phyloP scores from a whole-genome alignment of 2,797 vertebrate species.

The Acanthis flammea region DNA sequence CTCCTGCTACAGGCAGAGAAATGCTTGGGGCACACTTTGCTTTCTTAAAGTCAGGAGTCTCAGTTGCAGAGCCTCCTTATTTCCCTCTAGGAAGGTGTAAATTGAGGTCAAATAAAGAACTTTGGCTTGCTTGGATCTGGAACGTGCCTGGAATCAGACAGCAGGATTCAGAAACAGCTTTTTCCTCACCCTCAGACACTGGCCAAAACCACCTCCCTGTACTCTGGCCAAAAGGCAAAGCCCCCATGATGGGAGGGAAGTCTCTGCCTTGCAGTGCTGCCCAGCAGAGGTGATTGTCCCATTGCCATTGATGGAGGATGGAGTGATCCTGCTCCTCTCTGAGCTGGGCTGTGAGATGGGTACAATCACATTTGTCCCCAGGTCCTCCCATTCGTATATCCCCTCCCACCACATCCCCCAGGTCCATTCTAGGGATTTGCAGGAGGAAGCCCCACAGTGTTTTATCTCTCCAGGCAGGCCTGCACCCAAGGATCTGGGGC shows the following conservation, averaged over 20 bases:
- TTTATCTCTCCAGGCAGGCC: not conserved
- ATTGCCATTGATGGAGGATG: fast-evolving
- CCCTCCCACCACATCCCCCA: not conserved
- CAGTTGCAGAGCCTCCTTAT: not conserved
- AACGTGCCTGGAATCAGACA: fast-evolving
- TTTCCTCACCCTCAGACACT: not conserved
- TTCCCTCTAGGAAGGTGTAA: not conserved
- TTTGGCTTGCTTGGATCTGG: not conserved
- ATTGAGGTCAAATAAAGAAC: not conserved
- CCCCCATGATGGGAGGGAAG: not conserved
- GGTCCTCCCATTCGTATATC: fast-evolving
- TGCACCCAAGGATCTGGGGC: not conserved
- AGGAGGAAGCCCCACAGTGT: not conserved
- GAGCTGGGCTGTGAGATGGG: not conserved
- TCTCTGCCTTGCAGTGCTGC: not conserved
- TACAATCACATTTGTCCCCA: not conserved
- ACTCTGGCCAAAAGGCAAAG: not conserved
- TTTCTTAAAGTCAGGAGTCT: not conserved
- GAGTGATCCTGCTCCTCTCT: not conserved
- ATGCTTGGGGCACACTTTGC: not conserved
- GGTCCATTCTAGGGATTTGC: fast-evolving
- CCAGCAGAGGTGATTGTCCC: not conserved
- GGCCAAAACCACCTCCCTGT: not conserved
- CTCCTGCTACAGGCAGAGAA: not conserved
- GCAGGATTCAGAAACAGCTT: not conserved